A percentile compares a stretch with the other conserved stretches of the same genome.
Conservation (phyloP, 2,888 invertebrate species). For the Agelastica alni region DNA sequence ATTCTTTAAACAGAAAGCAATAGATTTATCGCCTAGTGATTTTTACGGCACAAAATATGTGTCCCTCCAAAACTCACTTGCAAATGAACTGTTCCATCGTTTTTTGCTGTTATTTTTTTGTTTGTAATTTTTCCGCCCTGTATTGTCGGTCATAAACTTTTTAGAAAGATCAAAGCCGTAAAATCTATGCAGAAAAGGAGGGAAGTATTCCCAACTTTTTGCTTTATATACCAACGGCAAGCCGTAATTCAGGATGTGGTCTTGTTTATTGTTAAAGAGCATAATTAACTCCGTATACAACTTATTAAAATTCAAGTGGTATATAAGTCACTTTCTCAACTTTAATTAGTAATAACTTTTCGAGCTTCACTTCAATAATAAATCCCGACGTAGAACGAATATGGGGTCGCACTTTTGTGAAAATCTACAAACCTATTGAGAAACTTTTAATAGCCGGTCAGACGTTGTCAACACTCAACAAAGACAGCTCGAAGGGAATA, state of each 20-base stretch:
- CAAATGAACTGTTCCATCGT: too few relatives aligned
- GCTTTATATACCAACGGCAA: not conserved
- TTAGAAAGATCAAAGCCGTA: not conserved
- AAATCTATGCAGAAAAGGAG: not conserved
- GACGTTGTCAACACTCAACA: too few relatives aligned
- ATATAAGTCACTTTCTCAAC: conserved; percentile 38
- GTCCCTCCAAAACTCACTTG: too few relatives aligned
- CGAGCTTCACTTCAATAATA: conserved; percentile 39
- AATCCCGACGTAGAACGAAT: conserved; percentile 40
- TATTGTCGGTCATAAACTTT: too few relatives aligned
- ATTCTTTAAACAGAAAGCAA: too few relatives aligned
- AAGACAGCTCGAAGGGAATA: too few relatives aligned
- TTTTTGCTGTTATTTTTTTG: too few relatives aligned
- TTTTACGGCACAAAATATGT: too few relatives aligned
- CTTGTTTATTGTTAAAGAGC: conserved; percentile 2
- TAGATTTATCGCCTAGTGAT: too few relatives aligned
- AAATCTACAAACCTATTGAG: conserved; percentile 43
- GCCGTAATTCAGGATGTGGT: not conserved
- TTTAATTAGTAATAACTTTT: conserved; percentile 42
- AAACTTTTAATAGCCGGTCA: conserved; percentile 45
- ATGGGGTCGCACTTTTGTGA: conserved; percentile 29
- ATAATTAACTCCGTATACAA: conserved; percentile 30
- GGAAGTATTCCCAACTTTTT: not conserved
- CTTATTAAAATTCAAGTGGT: conserved; percentile 35
- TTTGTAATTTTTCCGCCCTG: too few relatives aligned